Evolutionary conservation across 1,140 invertebrate species (phyloP).

Genomic region (Asbolus verrucosus): DNA sequence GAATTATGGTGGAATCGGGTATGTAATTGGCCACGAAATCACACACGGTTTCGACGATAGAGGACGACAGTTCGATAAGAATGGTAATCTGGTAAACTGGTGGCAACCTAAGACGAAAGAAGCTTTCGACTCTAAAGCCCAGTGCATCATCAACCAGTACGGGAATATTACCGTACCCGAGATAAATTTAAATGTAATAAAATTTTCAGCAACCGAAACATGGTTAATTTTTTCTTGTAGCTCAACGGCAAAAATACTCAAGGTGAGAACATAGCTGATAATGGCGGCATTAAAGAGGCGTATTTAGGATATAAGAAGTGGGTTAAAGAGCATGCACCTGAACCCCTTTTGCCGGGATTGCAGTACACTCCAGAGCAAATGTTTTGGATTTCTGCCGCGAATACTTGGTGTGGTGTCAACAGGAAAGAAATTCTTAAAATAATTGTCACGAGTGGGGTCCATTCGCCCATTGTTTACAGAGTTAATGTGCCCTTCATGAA

Average conservation of each 20-base stretch:
- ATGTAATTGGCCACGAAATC: slow-evolving; percentile 73
- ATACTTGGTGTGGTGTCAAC: slow-evolving; percentile 70
- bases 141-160: slow-evolving; percentile 79
- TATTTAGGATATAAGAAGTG: slow-evolving; percentile 74
- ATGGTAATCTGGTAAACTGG: slow-evolving; percentile 78
- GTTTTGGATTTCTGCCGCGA: slow-evolving; percentile 72
- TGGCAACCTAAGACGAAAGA: slow-evolving; percentile 67
- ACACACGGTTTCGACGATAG: slow-evolving; percentile 85
- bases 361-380: slow-evolving; percentile 71
- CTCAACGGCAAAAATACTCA: slow-evolving; percentile 90
- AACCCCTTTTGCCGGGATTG: slow-evolving; percentile 66
- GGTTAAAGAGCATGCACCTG: slow-evolving; percentile 64
- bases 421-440: slow-evolving; percentile 65
- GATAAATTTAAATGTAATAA: slow-evolving; percentile 51
- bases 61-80: slow-evolving; percentile 88
- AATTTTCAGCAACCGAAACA: slow-evolving; percentile 17
- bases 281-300: slow-evolving; percentile 81
- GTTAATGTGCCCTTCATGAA: slow-evolving; percentile 67
- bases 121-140: slow-evolving; percentile 70
- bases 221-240: slow-evolving; percentile 67
- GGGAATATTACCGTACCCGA: slow-evolving; percentile 68
- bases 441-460: slow-evolving; percentile 65
- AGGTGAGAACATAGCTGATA: slow-evolving; percentile 93
- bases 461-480: slow-evolving; percentile 68
- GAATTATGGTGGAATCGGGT: slow-evolving; percentile 91